A percentile compares a stretch with the other conserved stretches of the same genome.
phyloP scores from a whole-genome alignment of 2,797 vertebrate genomes.

The Falco biarmicus region DNA sequence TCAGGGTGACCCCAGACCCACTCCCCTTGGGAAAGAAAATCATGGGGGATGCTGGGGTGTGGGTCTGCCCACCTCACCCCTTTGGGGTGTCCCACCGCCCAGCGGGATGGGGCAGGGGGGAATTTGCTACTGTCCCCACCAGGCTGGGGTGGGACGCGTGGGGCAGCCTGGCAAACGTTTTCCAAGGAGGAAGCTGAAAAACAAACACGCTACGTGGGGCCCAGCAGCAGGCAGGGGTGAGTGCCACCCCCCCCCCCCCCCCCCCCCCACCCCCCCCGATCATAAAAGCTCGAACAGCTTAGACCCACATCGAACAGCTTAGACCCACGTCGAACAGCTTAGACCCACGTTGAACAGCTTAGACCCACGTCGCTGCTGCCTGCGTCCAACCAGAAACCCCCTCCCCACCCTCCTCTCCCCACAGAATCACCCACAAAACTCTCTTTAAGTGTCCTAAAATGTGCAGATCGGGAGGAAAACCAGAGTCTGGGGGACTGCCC shows the following conservation, averaged over 20 bases:
- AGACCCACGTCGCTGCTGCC: fast-evolving
- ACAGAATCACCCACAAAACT: neutral
- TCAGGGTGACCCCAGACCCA: fast-evolving
- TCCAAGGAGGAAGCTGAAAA: slow-evolving; percentile 3
- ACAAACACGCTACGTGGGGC: fast-evolving
- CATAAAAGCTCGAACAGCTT: too few relatives aligned
- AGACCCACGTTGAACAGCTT: too few relatives aligned
- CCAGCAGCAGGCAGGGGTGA: neutral
- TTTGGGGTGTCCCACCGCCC: fast-evolving
- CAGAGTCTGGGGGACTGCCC: too few relatives aligned
- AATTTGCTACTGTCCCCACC: neutral
- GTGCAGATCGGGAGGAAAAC: fast-evolving
- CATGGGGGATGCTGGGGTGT: fast-evolving
- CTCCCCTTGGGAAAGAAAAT: neutral
- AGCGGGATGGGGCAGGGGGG: fast-evolving
- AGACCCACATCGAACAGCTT: too few relatives aligned
- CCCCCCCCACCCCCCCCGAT: too few relatives aligned
- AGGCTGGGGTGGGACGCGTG: fast-evolving
- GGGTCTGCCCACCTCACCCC: neutral
- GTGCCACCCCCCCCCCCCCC: fast-evolving
- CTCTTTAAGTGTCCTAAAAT: neutral
- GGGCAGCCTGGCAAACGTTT: neutral
- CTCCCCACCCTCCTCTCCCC: neutral
- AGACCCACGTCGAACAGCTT: too few relatives aligned
- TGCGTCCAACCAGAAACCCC: neutral